A percentile compares a stretch with the other conserved stretches of the same genome.
Evolutionary conservation across 1,140 invertebrate species (phyloP).

Genomic region (Lanistes nyassanus): DNA sequence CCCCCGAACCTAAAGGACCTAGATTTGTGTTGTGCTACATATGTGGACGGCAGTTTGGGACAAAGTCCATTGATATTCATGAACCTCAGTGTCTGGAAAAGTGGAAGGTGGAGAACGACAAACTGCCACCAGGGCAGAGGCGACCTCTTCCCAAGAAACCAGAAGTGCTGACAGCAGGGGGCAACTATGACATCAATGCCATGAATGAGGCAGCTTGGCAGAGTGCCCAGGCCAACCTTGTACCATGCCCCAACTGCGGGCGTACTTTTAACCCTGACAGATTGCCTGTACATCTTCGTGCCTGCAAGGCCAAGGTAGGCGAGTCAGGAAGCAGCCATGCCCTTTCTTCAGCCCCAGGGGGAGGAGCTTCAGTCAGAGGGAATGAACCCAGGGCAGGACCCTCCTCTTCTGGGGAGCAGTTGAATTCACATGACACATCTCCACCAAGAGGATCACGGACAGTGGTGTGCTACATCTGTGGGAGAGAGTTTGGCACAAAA

Average conservation of each 20-base stretch:
- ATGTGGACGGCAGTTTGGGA: constrained; percentile 76
- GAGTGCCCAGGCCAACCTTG: constrained; percentile 70
- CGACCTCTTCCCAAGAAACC: constrained; percentile 75
- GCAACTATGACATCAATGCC: constrained; percentile 55
- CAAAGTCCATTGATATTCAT: constrained; percentile 79
- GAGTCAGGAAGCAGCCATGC: constrained; percentile 6
- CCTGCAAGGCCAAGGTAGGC: constrained; percentile 68
- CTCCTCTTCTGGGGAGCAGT: no score
- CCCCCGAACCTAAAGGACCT: constrained; percentile 36
- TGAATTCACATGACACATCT: no score
- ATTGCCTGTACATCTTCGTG: constrained; percentile 75
- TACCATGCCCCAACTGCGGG: constrained; percentile 77
- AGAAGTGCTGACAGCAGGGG: constrained; percentile 61
- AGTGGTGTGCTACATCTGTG: constrained; percentile 67
- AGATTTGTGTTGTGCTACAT: constrained; percentile 78
- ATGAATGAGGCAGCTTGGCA: constrained; percentile 65
- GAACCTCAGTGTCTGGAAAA: constrained; percentile 82
- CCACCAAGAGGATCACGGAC: constrained; percentile 26
- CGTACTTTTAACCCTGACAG: constrained; percentile 79
- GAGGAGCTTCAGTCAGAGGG: not conserved
- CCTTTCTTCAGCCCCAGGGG: not conserved
- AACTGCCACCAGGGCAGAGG: constrained; percentile 72
- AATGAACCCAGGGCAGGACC: not conserved
- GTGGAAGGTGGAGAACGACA: constrained; percentile 77
- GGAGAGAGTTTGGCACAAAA: constrained; percentile 62